Base-by-base conservation (phyloP, 1,140 invertebrate species). In the Mya arenaria region DNA sequence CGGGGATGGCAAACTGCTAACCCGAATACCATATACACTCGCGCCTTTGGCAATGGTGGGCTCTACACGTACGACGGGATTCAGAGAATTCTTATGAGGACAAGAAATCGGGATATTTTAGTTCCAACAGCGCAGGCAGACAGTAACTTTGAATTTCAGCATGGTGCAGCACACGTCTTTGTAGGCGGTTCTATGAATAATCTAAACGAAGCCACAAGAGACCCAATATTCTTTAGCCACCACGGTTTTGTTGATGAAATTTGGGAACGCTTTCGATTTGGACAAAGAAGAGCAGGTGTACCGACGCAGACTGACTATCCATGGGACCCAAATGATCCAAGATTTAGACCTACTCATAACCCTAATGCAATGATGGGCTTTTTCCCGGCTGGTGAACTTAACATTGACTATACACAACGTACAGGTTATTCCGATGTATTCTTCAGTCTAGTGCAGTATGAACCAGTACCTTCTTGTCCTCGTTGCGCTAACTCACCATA, bases 171-270 rank as follows among this genome's bases (percentile, higher is more conserved):
- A 28, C 90, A 91, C 68, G 73, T 83, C 5, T 88, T 81, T 56
- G 56, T 88, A 23, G 90, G 90, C 1, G 91, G 91, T 0, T 60
- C 75, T 25, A 90, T 92, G 86, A 82, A 56, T 15, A 58, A 77
- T 36, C 44, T 91, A 23, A 73, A 87, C 19, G 90, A 87, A 3
- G 85, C 91, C 8, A 71, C 92, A 30, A 90, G 89, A 65, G 93
- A 94, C 83, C 90, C 90, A 0, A 82, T 92, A n/a, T 93, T 93
- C 84, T 93, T 91, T 83, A 78, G 91, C 71, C 92, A 93, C 81
- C 93, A 94, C 80, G 78, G 85, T 48, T 93, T 90, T 80, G 86
- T 94, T 17, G 92, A 93, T 84, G 85, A 87, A 56, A 78, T 91
- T n/a, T 91, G 88, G 88, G 85, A 90, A 58, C 28, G 83, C 39